Evolutionary conservation across 2,113 vertebrate genomes (phyloP).

Genomic region (Festucalex cinctus): DNA sequence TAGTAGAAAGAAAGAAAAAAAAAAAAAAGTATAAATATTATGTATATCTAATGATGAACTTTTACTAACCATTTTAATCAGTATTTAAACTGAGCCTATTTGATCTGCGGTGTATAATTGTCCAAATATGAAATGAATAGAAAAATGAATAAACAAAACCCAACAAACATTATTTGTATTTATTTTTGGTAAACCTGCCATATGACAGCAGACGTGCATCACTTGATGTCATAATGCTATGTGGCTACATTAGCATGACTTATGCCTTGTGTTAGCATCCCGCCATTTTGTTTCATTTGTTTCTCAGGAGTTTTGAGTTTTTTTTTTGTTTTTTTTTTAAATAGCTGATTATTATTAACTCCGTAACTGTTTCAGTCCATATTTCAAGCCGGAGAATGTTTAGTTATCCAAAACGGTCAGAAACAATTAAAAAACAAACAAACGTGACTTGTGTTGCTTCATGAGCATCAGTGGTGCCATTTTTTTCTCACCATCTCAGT

Average conservation of each 20-base stretch:
- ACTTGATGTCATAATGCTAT: background rate
- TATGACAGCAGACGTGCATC: slow-evolving; percentile 27
- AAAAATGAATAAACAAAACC: slow-evolving; percentile 6
- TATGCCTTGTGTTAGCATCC: background rate
- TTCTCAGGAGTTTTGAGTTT: background rate
- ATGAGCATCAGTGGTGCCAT: too few species aligned
- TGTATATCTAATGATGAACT: too few species aligned
- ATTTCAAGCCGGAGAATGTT: background rate
- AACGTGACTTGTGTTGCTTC: background rate
- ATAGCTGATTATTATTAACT: background rate
- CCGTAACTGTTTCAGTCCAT: background rate
- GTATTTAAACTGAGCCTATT: background rate
- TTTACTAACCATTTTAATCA: background rate
- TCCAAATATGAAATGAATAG: background rate
- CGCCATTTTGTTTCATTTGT: background rate
- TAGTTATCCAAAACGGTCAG: background rate
- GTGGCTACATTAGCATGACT: background rate
- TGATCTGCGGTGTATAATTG: background rate
- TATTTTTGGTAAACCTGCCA: slow-evolving; percentile 21
- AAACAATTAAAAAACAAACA: background rate
- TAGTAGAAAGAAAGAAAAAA: too few species aligned
- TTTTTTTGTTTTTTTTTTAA: background rate
- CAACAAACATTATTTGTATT: background rate
- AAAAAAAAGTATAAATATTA: too few species aligned
- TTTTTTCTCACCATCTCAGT: too few species aligned